These are phyloP conservation scores for Temnothorax nylanderi DNA, from an alignment of 1,140 invertebrate species.

Conservation along the genomic window DNA sequence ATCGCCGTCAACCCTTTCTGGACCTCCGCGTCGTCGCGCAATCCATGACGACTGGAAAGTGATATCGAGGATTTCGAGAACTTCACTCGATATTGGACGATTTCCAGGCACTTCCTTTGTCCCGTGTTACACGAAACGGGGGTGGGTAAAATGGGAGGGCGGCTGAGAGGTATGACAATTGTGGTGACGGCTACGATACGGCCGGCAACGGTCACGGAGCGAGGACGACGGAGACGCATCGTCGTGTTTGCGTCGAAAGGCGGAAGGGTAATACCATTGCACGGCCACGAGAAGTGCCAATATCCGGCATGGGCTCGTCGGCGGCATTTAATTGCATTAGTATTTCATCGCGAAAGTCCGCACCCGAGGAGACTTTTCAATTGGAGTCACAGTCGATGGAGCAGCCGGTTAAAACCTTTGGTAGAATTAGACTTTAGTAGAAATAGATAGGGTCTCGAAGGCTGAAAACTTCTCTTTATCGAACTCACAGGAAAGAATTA, in stretches of 20 bases:
- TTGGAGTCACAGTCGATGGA: conserved; percentile 8
- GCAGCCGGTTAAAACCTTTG: not conserved
- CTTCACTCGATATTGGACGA: conserved; percentile 74
- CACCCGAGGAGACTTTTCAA: conserved; percentile 64
- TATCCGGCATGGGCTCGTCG: conserved; percentile 80
- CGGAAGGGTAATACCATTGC: conserved; percentile 81
- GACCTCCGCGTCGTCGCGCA: conserved; percentile 43
- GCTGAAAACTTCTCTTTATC: not conserved
- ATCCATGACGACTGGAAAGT: conserved; percentile 76
- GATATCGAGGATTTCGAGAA: conserved; percentile 77
- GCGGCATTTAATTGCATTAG: conserved; percentile 83
- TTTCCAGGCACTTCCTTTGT: conserved; percentile 80
- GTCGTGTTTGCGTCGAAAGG: conserved; percentile 64
- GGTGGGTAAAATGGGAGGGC: not conserved
- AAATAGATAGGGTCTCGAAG: not conserved
- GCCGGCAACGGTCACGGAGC: conserved; percentile 32
- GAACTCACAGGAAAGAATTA: not conserved
- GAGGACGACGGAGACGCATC: conserved; percentile 51
- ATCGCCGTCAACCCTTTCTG: conserved; percentile 39
- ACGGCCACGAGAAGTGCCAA: conserved; percentile 80
- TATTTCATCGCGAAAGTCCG: conserved; percentile 78
- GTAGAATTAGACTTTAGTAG: not conserved
- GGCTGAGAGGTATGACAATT: conserved; percentile 12
- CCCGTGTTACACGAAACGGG: conserved; percentile 63
- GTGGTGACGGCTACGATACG: conserved; percentile 19